Evolutionary conservation across 2,888 invertebrate species (phyloP), one percentile per base, ranked within the genome.

Genomic region (Epinotia bilunana): DNA sequence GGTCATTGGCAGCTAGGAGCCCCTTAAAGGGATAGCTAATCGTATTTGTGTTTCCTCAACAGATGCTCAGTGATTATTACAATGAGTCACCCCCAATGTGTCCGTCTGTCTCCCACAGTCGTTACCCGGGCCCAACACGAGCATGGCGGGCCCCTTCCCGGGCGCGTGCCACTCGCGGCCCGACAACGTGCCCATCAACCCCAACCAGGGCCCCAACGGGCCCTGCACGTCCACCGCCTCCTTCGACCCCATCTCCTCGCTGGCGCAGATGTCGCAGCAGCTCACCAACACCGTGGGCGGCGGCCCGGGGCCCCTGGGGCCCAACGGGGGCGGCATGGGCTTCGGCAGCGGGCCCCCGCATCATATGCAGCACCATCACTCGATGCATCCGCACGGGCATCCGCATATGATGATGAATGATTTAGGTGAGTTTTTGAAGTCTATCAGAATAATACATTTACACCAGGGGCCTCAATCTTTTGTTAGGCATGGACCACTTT

Each of bases 231-330:
- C 89, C 60, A 88, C 91, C 62, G 86, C 94, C 95, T 85, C 97
- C 86, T 98, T 98, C 90, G 98, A 98, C 94, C 98, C 98, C 0
- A 98, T 98, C 83, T 97, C 98, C 70, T 98, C 98, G 11, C 95
- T 98, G 84, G 98, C 98, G 73, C 98, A 98, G 90, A 98, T 98
- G 98, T 98, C 98, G 78, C 98, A 98, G 85, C 98, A 98, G 87
- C 91, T 98, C 79, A 98, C 98, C 16, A 97, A 96, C 84, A 96
- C 97, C 55, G 93, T 87, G n/a, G 91, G 90, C 16, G 91, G 90
- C 49, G 88, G 88, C 13, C 88, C 90, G 16, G 88, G 88, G 2
- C 88, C 89, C 3, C 90, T 91, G 91, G 92, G 91, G 49, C 91
- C 91, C 53, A 86, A 84, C 69, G 86, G 86, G 5, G 83, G 88